A percentile compares a stretch with the other conserved stretches of the same genome.
These are phyloP conservation scores for Pelochelys cantorii DNA, from an alignment of 2,797 vertebrate genomes.

Conservation along the genomic window DNA sequence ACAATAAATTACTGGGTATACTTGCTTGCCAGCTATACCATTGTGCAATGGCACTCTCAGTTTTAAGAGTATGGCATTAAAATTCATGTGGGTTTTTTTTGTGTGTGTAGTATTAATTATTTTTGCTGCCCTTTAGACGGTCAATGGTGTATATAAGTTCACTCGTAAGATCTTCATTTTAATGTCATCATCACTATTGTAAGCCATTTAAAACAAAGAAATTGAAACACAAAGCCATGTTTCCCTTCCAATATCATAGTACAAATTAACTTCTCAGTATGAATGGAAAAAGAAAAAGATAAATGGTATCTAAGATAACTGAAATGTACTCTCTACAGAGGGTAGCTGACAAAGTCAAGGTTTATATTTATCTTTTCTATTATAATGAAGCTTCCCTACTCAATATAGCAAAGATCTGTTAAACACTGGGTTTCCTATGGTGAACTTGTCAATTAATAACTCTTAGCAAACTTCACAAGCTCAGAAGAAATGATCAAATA, in stretches of 20 bases:
- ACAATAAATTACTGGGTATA: not conserved
- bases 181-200: not conserved
- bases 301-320: slow-evolving; percentile 3
- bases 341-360: slow-evolving; percentile 10
- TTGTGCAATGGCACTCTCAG: not conserved
- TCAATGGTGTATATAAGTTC: not conserved
- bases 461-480: not conserved
- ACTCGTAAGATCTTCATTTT: not conserved
- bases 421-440: slow-evolving; percentile 24
- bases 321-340: slow-evolving; percentile 7
- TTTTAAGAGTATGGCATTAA: not conserved
- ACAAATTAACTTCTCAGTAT: not conserved
- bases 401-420: slow-evolving; percentile 17
- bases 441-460: not conserved
- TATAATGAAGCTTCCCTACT: not conserved
- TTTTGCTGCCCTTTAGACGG: not conserved
- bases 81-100: not conserved
- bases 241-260: not conserved
- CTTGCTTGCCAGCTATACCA: not conserved
- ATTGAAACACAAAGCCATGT: not conserved
- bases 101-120: not conserved
- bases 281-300: not conserved
- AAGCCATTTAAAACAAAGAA: not conserved
- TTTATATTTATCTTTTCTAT: slow-evolving; percentile 9
- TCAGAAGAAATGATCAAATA: slow-evolving; percentile 44